Evolutionary conservation across 2,888 invertebrate species (phyloP), one percentile per base, ranked within the genome.

Genomic region (Ophion costatus): DNA sequence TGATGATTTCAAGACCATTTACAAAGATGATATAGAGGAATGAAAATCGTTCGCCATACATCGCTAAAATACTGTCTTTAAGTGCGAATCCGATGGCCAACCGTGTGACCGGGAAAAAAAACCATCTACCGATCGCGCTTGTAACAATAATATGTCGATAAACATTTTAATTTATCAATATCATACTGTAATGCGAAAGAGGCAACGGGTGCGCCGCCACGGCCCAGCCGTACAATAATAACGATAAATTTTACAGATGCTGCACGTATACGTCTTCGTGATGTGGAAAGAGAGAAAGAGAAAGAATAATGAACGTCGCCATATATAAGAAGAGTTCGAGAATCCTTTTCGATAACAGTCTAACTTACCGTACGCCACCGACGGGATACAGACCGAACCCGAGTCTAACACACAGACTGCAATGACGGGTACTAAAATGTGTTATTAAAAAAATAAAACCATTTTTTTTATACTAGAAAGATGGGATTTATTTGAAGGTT

Each of bases 241-340:
- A 64, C 84, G 61, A 86, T 86, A 84, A 80, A 84, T 86, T 82
- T 84, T 61, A 74, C 74, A 61, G 42, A 73, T 51, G 45, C 14
- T 66, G 61, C 45, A 14, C 45, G 45, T 45, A 11, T 22, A 57
- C 76, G 29, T 64, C 61, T 45, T 66, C 66, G 45, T 14, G 61
- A 78, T 69, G n/a, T 24, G 59, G 71, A 64, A 70, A 63, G 56
- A 56, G 38, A 42, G 57, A 2, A 38, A 61, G 17, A 59, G 45
- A 64, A n/a, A 42, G 29, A 67, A 73, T 78, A 67, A 29, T 67
- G 61, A 63, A 51, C 56, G 9, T 51, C 14, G n/a, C 22, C 24
- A 66, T 67, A 77, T 78, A 82, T 82, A 82, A 77, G 71, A 78
- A 24, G 82, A 64, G n/a, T 63, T 38, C 7, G 24, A 38, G 22